Percentiles rank a stretch among this genome's conserved stretches.
Evolutionary conservation across 2,888 invertebrate species (phyloP).

Genomic region (Pristionchus mayeri): DNA sequence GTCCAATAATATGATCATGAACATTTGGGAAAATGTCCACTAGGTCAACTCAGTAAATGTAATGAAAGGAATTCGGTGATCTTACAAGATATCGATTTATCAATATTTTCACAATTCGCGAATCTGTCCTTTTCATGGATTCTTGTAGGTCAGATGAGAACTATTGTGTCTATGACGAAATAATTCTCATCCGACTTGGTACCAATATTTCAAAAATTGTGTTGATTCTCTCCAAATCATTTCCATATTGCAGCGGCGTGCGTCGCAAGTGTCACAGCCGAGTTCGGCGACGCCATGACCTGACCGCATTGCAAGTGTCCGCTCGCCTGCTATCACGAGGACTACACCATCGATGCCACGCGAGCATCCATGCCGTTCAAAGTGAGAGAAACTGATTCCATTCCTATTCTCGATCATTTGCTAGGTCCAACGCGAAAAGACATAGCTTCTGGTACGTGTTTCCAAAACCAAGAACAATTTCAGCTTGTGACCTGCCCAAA

Average conservation of each 20-base stretch:
- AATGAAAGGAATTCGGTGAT: too few relatives aligned
- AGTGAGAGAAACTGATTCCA: background rate
- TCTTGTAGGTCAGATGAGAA: too few relatives aligned
- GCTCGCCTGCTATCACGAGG: conserved; percentile 32
- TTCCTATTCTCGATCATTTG: too few relatives aligned
- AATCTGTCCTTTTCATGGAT: too few relatives aligned
- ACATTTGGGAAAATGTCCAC: background rate
- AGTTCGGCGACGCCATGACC: background rate
- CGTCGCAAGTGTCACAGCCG: background rate
- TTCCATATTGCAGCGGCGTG: background rate
- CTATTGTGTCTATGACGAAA: background rate
- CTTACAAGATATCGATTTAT: too few relatives aligned
- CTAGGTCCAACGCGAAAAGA: too few relatives aligned
- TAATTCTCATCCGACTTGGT: background rate
- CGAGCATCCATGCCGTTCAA: background rate
- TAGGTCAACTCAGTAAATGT: too few relatives aligned
- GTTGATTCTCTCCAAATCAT: too few relatives aligned
- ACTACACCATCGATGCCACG: background rate
- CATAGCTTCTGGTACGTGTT: too few relatives aligned
- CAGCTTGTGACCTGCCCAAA: background rate
- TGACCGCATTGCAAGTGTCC: background rate
- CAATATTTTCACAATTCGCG: too few relatives aligned
- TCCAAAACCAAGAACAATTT: background rate
- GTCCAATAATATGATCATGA: background rate
- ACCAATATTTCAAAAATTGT: too few relatives aligned